Evolutionary conservation across 2,797 vertebrate genomes (phyloP).

Genomic region (Florisuga fusca): DNA sequence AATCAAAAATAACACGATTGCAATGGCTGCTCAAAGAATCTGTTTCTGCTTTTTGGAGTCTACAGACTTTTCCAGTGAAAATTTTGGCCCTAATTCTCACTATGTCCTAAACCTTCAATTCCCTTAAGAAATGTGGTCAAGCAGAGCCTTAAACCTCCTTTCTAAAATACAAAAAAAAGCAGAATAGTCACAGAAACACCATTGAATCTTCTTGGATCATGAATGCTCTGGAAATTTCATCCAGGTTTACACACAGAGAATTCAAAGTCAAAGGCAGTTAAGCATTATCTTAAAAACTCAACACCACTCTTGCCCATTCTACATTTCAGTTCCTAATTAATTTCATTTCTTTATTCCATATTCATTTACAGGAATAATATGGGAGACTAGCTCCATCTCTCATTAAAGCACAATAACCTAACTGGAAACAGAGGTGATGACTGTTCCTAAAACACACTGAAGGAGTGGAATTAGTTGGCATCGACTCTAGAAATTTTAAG

Average conservation of each 20-base stretch:
- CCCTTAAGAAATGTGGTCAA: not conserved
- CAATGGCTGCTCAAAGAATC: conserved; percentile 21
- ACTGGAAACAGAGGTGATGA: not conserved
- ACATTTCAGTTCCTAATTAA: not conserved
- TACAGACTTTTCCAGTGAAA: not conserved
- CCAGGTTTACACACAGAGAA: not conserved
- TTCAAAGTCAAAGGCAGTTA: not conserved
- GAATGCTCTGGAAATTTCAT: not conserved
- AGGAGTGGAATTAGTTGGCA: not conserved
- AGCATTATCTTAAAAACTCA: not conserved
- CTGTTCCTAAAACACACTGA: not conserved
- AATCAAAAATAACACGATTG: conserved; percentile 22
- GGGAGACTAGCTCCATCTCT: not conserved
- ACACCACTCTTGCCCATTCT: not conserved
- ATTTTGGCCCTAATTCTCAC: not conserved
- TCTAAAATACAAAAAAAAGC: not conserved
- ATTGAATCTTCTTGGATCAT: not conserved
- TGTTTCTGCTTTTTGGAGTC: conserved; percentile 41
- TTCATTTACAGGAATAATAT: not conserved
- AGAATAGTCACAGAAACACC: not conserved
- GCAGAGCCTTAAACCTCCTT: not conserved
- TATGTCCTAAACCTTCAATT: not conserved
- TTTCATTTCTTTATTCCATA: no score
- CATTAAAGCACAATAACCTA: not conserved
- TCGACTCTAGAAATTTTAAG: not conserved